Base-by-base conservation (phyloP, 2,888 invertebrate genomes). In the Drosophila longiperda region DNA sequence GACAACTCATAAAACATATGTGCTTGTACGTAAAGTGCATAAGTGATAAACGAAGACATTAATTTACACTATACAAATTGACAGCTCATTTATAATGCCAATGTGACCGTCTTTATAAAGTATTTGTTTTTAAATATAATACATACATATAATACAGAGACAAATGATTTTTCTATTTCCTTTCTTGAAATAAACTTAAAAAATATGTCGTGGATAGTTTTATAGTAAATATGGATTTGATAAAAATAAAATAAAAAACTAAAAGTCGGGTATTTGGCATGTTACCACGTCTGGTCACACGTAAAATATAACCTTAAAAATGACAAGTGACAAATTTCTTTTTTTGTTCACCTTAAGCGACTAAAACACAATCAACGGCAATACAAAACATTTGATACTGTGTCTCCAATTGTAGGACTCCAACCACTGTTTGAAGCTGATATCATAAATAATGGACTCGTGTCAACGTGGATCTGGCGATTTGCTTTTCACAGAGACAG, bases 281-380 rank as follows among this genome's bases (percentile, higher is more conserved):
- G 49, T 82, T 54, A 49, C 29, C n/a, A 32, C 48, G 49, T 32
- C 60, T 87, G 84, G 84, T 66, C 84, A 89, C 89, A 87, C 89
- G 67, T 54, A 48, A 58, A 68, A 70, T 79, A 89, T 85, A 85
- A 85, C 85, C 85, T 85, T 87, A 90, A 89, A 90, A 81, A 78
- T 90, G 90, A 86, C 91, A 90, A 89, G 89, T 89, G 90, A 84
- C 84, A 90, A 87, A 83, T 86, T 90, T 89, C 82, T 83, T 83
- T 89, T 78, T 81, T 87, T 84, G 70, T 83, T 87, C 71, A 87
- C 71, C 73, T 83, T 73, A 73, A 80, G 85, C 73, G 68, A 64
- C 68, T 66, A 77, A 78, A 66, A 78, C 57, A 50, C 55, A 71
- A 72, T 65, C 70, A 61, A 75, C 65, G 63, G 66, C 58, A 76